phyloP scores from a whole-genome alignment of 2,888 invertebrate species.

The Steinernema hermaphroditum region DNA sequence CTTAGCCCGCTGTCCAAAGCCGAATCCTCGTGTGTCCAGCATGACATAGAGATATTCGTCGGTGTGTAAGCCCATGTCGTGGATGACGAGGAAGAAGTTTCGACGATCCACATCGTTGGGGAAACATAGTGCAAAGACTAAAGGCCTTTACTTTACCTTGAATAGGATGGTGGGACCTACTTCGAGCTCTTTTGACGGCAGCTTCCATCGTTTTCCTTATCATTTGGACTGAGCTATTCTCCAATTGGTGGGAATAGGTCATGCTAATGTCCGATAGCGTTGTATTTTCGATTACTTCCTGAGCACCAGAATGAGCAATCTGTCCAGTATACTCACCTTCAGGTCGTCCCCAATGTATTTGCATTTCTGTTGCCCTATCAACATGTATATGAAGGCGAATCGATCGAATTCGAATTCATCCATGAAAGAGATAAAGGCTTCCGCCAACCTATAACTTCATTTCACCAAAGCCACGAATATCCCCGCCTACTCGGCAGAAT shows the following conservation, averaged over 20 bases:
- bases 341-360: not conserved
- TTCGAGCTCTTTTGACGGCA: slow-evolving; percentile 14
- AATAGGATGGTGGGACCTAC: too few species aligned
- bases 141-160: too few species aligned
- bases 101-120: not conserved
- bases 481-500: not conserved
- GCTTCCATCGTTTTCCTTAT: slow-evolving; percentile 22
- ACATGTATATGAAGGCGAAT: slow-evolving; percentile 46
- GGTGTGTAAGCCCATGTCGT: slow-evolving; percentile 24
- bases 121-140: slow-evolving; percentile 29
- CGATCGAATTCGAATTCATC: slow-evolving; percentile 43
- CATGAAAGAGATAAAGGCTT: slow-evolving; percentile 29
- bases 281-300: not conserved
- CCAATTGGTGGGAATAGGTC: not conserved
- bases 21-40: slow-evolving; percentile 40
- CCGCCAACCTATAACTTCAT: not conserved
- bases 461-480: not conserved
- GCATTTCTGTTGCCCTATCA: not conserved
- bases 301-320: too few species aligned
- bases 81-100: slow-evolving; percentile 25
- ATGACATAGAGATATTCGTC: slow-evolving; percentile 43
- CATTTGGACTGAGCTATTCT: not conserved
- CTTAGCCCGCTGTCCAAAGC: not conserved
- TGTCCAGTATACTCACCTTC: not conserved
- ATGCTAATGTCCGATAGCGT: not conserved